Evolutionary conservation across 2,797 vertebrate genomes (phyloP).

Genomic region (Lindbergichthys nudifrons): DNA sequence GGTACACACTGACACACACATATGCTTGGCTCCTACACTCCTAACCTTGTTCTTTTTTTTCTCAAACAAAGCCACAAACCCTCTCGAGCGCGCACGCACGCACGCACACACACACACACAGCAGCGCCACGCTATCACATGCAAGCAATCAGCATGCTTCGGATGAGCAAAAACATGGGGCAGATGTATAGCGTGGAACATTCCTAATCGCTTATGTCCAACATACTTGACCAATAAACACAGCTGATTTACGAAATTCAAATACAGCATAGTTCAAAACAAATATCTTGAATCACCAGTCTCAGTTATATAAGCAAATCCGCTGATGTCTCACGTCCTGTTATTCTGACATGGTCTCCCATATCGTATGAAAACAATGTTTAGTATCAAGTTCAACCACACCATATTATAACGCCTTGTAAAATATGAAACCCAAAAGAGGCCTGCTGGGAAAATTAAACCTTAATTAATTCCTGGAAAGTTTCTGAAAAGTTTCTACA

Average conservation of each 20-base stretch:
- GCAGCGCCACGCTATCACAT: conserved; percentile 40
- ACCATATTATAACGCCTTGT: conserved; percentile 21
- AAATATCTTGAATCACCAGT: conserved; percentile 33
- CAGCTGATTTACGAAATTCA: conserved; percentile 53
- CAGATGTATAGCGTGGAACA: conserved; percentile 51
- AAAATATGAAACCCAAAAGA: conserved; percentile 32
- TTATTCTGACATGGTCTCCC: conserved; percentile 22
- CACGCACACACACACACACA: conserved; percentile 27
- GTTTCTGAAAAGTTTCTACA: conserved; percentile 1
- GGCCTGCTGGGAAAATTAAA: neutral
- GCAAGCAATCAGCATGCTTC: conserved; percentile 61
- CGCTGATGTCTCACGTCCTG: conserved; percentile 35
- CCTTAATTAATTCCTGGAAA: conserved; percentile 19
- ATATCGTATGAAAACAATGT: conserved; percentile 13
- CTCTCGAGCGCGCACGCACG: conserved; percentile 7
- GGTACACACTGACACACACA: conserved; percentile 23
- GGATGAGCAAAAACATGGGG: conserved; percentile 56
- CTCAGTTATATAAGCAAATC: conserved; percentile 30
- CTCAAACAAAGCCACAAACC: conserved; percentile 41
- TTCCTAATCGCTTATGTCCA: conserved; percentile 44
- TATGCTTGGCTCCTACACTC: neutral
- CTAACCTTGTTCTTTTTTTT: conserved; percentile 16
- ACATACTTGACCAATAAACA: conserved; percentile 42
- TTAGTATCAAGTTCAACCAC: conserved; percentile 16
- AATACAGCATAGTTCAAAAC: conserved; percentile 46